Base-by-base conservation (phyloP, 2,797 vertebrate genomes). In the Orestias chungarensis region DNA sequence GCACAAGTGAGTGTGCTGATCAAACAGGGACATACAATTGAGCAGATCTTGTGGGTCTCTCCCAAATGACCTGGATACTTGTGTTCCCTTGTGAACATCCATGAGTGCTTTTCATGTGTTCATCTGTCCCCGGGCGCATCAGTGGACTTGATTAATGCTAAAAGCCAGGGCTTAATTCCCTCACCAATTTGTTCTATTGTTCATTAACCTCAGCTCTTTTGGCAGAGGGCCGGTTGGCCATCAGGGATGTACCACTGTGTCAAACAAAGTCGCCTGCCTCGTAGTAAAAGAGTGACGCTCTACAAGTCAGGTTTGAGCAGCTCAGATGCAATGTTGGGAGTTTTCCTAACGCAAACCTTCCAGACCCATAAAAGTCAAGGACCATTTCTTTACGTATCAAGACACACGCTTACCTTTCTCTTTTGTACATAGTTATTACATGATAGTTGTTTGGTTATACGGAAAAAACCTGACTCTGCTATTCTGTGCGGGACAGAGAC, bases 81-180 rank as follows among this genome's bases (percentile, higher is more conserved):
- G 57, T 66, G 54, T 76, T 75, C 78, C 18, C 6, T 46, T 50
- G 66, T 47, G 75, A 68, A 72, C 67, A 47, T 85, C 70, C 20
- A 11, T 74, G 81, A 75, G 64, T 3, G 18, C 40, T 59, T 38
- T 59, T 55, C 72, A 74, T 82, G 74, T 76, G 74, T 59, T 65
- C 71, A 43, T 82, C 71, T 69, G 43, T 87, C 82, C 89, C 83
- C 78, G 82, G 81, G 75, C 85, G 86, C 86, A 85, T 87, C 80
- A 77, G 74, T 85, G 83, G 83, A 83, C 75, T 83, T 92, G 80
- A 90, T 88, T 90, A 88, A 79, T 82, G 82, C 69, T 86, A 85
- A 87, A 79, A 87, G 83, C 74, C 82, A 23, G 70, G 49, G 74
- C 74, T 79, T 86, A 55, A 59, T 74, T 79, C 84, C 74, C 72